Evolutionary conservation across 2,888 invertebrate species (phyloP).

Genomic region (Perdita meconis): DNA sequence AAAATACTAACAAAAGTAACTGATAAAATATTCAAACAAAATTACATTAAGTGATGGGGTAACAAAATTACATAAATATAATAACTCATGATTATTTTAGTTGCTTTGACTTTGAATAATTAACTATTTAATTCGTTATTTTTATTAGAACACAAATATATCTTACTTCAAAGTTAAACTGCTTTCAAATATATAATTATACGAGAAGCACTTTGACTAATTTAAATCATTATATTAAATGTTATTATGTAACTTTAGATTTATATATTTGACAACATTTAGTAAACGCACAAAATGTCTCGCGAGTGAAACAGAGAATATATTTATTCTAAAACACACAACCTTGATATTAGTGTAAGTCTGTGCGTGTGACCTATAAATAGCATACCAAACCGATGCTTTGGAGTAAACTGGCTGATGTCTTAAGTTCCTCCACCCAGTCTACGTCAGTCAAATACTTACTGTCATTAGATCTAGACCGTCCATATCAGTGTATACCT

Average conservation of each 20-base stretch:
- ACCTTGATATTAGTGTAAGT: constrained; percentile 74
- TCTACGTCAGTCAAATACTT: constrained; percentile 81
- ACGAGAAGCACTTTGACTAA: constrained; percentile 17
- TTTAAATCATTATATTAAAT: constrained; percentile 11
- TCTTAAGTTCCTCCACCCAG: constrained; percentile 75
- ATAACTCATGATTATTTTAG: constrained; percentile 8
- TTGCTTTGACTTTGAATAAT: not conserved
- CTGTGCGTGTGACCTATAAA: constrained; percentile 76
- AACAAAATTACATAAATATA: not conserved
- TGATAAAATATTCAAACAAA: not conserved
- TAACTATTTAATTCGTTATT: not conserved
- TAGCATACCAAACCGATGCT: constrained; percentile 73
- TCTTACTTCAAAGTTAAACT: not conserved
- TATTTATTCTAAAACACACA: constrained; percentile 63
- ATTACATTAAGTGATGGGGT: constrained; percentile 6
- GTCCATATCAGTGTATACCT: constrained; percentile 29
- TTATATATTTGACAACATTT: constrained; percentile 32
- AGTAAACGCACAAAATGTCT: constrained; percentile 26
- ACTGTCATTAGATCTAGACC: constrained; percentile 75
- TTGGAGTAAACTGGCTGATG: constrained; percentile 78
- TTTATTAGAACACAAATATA: not conserved
- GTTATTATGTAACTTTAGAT: not conserved
- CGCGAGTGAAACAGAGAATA: constrained; percentile 39
- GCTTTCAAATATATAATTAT: not conserved
- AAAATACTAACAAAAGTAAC: not conserved